phyloP scores from a whole-genome alignment of 2,888 invertebrate genomes.

The Liodrosophila aerea region DNA sequence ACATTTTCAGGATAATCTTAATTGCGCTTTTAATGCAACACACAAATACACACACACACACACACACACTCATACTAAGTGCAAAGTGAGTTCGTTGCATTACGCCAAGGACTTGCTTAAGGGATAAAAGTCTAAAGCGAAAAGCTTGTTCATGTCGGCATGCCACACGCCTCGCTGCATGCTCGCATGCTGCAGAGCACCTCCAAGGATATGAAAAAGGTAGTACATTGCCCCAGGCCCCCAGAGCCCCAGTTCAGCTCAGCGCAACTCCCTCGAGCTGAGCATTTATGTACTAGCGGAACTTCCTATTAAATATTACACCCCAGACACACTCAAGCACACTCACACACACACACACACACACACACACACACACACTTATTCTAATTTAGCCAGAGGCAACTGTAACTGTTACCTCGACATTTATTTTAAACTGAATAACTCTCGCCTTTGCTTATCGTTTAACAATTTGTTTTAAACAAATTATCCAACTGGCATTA shows the following conservation, averaged over 20 bases:
- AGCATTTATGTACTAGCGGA: background rate
- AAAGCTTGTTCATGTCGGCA: constrained; percentile 45
- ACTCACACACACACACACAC: background rate
- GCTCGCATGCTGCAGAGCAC: constrained; percentile 23
- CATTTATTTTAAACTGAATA: constrained; percentile 44
- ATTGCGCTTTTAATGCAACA: constrained; percentile 46
- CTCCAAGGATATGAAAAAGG: constrained; percentile 39
- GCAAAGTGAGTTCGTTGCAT: constrained; percentile 63
- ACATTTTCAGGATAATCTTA: constrained; percentile 58
- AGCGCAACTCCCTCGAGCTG: background rate
- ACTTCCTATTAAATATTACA: constrained; percentile 1
- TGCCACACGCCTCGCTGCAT: constrained; percentile 29
- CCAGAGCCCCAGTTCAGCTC: background rate
- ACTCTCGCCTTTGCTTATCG: constrained; percentile 47
- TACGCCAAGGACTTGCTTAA: constrained; percentile 61
- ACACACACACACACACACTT: constrained; percentile 3
- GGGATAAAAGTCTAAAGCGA: constrained; percentile 24
- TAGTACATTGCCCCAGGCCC: constrained; percentile 16
- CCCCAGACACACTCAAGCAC: background rate
- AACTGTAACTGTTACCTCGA: constrained; percentile 36
- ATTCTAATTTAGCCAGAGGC: background rate
- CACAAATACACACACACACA: background rate
- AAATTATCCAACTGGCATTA: constrained; percentile 46
- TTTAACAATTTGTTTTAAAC: constrained; percentile 39
- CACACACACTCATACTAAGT: background rate